Evolutionary conservation across 1,140 invertebrate species (phyloP), one percentile per base, ranked within the genome.

Genomic region (Lasioglossum baleicum): DNA sequence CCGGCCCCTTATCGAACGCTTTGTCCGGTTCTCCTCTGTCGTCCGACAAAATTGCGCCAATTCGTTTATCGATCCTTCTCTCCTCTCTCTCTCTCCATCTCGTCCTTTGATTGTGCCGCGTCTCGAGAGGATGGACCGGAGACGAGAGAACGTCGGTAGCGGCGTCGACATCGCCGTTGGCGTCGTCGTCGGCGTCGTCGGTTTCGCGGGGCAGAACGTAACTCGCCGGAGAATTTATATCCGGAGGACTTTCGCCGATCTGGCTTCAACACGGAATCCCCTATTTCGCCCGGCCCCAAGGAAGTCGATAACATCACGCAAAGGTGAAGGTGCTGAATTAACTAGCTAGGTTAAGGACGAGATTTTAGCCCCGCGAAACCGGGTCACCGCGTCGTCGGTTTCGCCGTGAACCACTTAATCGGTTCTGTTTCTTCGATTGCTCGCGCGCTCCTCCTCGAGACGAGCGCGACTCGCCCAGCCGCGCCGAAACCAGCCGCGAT

Each of bases 321-420:
- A 79, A 79, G 76, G 76, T 79, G 69, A 79, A 79, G 76, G 76
- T 22, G 76, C 76, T 73, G 76, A 79, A 73, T 79, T 73, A 79
- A 73, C 61, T 73, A 79, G 69, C 70, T 73, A 66, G 76, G 76
- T 79, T 79, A 79, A 79, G 76, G 76, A 79, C 76, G 76, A 79
- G 70, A 79, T 79, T 79, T 78, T 7, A 64, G 58, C 75, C 35
- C 42, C 2, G 69, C 8, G 53, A 78, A 78, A 71, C 4, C 31
- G 58, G 75, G 75, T 78, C 75, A 67, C 60, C n/a, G 60, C 60
- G 10, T 48, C 44, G 44, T 48, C 44, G 40, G 61, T 72, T 63
- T 78, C 61, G 63, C 60, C 76, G 48, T 72, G 60, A 78, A 44
- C 69, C 69, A 44, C 35, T 71, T 64, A 35, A 56, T 58, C 68